phyloP scores from a whole-genome alignment of 2,888 invertebrate genomes.

The Oithona nana region DNA sequence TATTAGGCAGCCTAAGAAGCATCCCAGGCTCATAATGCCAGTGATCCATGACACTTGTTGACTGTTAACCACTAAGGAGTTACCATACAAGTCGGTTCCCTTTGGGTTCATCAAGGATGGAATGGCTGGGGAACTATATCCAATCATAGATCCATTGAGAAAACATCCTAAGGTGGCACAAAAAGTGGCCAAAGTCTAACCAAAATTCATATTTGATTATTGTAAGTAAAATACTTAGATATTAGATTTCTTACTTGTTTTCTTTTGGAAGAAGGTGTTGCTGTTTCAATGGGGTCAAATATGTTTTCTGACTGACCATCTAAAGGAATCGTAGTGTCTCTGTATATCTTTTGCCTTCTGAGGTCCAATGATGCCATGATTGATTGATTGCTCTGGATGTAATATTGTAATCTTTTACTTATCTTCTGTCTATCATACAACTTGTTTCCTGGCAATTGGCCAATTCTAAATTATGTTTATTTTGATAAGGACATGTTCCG shows the following conservation, averaged over 20 bases:
- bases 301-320: background rate
- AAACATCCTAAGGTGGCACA: constrained; percentile 16
- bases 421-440: too few species aligned
- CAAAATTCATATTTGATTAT: background rate
- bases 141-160: constrained; percentile 10
- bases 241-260: constrained; percentile 6
- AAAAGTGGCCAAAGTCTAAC: constrained; percentile 1
- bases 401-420: too few species aligned
- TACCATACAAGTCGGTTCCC: constrained; percentile 11
- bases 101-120: constrained; percentile 2
- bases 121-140: constrained; percentile 10
- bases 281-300: background rate
- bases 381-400: too few species aligned
- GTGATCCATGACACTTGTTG: constrained; percentile 16
- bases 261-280: background rate
- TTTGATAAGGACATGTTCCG: too few species aligned
- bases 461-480: too few species aligned
- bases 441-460: too few species aligned
- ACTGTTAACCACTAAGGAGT: background rate
- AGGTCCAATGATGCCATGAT: background rate
- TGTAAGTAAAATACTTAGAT: background rate
- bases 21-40: constrained; percentile 3
- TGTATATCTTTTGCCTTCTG: background rate
- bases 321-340: background rate
- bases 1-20: constrained; percentile 3